Base-by-base conservation (phyloP, 2,113 vertebrate genomes). In the Podarcis raffonei region DNA sequence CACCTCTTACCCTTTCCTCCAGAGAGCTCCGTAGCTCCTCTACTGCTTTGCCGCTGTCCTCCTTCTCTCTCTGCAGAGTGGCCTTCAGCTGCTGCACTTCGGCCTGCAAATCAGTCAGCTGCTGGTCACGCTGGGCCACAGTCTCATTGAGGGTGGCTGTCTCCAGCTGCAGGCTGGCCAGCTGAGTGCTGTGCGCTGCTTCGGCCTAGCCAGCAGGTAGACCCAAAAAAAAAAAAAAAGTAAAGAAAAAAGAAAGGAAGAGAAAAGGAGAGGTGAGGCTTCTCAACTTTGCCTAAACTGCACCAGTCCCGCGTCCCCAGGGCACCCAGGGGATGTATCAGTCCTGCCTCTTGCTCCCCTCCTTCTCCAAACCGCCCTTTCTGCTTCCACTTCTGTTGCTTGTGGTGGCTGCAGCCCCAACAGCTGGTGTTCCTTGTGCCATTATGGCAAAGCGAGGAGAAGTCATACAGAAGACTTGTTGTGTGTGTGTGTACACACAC, bases 21-120 rank as follows among this genome's bases (percentile, higher is more conserved):
- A 98, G 97, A 89, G 94, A 95, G 81, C 95, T 97, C 95, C 97
- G 98, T 81, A 98, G 91, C 0, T 90, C 85, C 94, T 98, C 97
- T 1, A 97, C 95, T 1, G 95, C 92, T 91, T 94, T 96, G 88
- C 95, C 96, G 3, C 97, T 95, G 74, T 95, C 98, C 92, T 96
- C 97, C 95, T 97, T 94, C 91, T 98, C 89, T 0, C 1, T 91
- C 23, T 96, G 93, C 88, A 99, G 95, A 0, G 85, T 93, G 88
- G 86, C 96, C 91, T 93, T 97, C 76, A 97, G 92, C n/a, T 92
- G 92, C 91, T 98, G 91, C 30, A 99, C 94, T 95, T 98, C 96
- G 20, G 89, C 89, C 42, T 0, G 97, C 59, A 96, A 95, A 4
- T 91, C 66, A 0, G 81, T 89, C 23, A 98, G 84, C 92, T 98